Evolutionary conservation across 30 jellyfish, hydroid and myxozoan genomes (phyloP).

Genomic region (Phacellophora camtschatica): DNA sequence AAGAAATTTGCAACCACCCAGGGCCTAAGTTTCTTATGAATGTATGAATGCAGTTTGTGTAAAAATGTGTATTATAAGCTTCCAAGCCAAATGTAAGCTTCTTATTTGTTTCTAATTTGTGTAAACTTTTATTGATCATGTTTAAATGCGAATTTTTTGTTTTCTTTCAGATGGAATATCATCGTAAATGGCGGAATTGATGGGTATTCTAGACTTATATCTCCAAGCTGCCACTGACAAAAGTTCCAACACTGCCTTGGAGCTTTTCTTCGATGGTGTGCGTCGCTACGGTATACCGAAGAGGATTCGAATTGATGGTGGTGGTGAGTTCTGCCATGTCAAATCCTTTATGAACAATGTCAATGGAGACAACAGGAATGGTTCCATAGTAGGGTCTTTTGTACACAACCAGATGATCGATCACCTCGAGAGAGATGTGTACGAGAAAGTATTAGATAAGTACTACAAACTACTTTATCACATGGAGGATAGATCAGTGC

Average conservation of each 20-base stretch:
- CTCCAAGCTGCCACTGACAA: constrained; percentile 9
- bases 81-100: background rate
- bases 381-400: constrained; percentile 19
- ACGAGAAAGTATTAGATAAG: constrained; percentile 10
- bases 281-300: constrained; percentile 17
- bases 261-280: background rate
- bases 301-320: constrained; percentile 28
- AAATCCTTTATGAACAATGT: background rate
- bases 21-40: background rate
- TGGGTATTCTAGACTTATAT: constrained; percentile 17
- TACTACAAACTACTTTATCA: constrained; percentile 5
- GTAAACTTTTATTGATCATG: background rate
- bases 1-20: background rate
- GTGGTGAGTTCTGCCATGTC: constrained; percentile 3
- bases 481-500: constrained; percentile 11
- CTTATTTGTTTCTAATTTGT: background rate
- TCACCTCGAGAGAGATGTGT: constrained; percentile 43
- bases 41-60: background rate
- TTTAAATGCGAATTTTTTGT: background rate
- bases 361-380: constrained; percentile 3
- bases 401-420: constrained; percentile 44
- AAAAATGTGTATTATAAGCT: background rate
- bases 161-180: constrained; percentile 22
- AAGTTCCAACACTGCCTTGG: background rate
- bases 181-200: constrained; percentile 44